These are phyloP conservation scores for Nanorana parkeri DNA, from an alignment of 2,113 vertebrate genomes.

Conservation along the genomic window DNA sequence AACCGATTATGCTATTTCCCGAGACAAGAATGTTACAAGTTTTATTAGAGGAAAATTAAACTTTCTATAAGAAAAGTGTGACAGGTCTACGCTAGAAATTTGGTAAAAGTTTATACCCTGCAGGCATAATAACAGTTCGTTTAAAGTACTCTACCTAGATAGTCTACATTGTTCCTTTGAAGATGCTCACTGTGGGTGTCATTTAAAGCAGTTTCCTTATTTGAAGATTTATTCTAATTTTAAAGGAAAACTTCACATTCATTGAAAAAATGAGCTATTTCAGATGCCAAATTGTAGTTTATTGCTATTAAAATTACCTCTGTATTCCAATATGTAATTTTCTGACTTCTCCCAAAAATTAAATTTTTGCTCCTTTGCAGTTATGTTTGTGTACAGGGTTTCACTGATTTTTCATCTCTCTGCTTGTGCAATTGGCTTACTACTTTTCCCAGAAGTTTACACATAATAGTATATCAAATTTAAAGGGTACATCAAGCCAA, in stretches of 20 bases:
- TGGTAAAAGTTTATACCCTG: slow-evolving; percentile 38
- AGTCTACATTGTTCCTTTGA: background rate
- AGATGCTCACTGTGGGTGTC: background rate
- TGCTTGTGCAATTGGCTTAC: no score
- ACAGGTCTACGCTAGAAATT: slow-evolving; percentile 44
- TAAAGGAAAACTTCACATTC: background rate
- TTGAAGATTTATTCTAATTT: background rate
- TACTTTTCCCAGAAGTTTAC: no score
- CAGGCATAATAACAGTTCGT: slow-evolving; percentile 32
- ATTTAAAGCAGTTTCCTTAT: background rate
- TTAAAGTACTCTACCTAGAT: slow-evolving; percentile 17
- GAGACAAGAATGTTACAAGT: slow-evolving; percentile 56
- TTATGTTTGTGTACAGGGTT: no score
- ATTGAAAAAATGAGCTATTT: no score
- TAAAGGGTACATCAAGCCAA: no score
- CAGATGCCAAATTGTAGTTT: no score
- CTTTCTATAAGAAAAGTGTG: slow-evolving; percentile 45
- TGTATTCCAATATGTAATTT: no score
- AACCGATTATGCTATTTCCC: slow-evolving; percentile 52
- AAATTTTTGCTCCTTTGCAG: no score
- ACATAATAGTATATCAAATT: no score
- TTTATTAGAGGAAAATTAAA: slow-evolving; percentile 56
- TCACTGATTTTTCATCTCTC: no score
- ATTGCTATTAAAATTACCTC: no score
- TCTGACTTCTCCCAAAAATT: no score